These are phyloP conservation scores for Erpornis zantholeuca DNA, from an alignment of 2,113 vertebrate species.

Conservation along the genomic window DNA sequence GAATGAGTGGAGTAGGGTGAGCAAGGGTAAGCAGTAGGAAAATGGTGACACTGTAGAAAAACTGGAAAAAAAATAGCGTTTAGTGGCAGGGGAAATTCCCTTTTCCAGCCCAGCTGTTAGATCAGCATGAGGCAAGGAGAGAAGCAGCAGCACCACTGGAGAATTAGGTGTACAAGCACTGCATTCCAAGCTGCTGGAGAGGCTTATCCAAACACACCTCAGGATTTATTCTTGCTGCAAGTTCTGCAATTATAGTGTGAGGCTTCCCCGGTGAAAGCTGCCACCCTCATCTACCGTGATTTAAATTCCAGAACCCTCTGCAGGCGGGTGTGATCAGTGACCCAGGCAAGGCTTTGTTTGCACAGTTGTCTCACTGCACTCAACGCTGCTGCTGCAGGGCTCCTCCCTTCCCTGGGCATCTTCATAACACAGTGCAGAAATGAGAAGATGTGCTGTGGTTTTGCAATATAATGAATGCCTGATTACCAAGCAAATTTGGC, in stretches of 20 bases:
- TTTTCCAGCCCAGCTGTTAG: neutral
- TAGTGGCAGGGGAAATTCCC: neutral
- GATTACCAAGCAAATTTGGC: neutral
- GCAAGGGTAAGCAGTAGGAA: neutral
- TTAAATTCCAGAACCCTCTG: neutral
- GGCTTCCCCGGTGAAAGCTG: neutral
- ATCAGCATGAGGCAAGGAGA: neutral
- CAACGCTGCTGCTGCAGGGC: neutral
- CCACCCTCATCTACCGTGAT: neutral
- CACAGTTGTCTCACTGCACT: neutral
- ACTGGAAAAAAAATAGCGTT: rapidly evolving
- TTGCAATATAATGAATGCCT: neutral
- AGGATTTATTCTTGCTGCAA: neutral
- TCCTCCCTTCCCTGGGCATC: neutral
- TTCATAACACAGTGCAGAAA: neutral
- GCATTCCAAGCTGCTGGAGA: neutral
- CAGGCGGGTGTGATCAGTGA: neutral
- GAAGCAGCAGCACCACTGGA: neutral
- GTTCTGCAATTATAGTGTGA: neutral
- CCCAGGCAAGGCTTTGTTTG: neutral
- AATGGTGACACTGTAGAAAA: neutral
- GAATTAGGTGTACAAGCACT: neutral
- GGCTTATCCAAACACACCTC: neutral
- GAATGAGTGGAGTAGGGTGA: neutral
- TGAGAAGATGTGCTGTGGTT: neutral